phyloP scores from a whole-genome alignment of 2,113 vertebrate species.

The Callionymus lyra region DNA sequence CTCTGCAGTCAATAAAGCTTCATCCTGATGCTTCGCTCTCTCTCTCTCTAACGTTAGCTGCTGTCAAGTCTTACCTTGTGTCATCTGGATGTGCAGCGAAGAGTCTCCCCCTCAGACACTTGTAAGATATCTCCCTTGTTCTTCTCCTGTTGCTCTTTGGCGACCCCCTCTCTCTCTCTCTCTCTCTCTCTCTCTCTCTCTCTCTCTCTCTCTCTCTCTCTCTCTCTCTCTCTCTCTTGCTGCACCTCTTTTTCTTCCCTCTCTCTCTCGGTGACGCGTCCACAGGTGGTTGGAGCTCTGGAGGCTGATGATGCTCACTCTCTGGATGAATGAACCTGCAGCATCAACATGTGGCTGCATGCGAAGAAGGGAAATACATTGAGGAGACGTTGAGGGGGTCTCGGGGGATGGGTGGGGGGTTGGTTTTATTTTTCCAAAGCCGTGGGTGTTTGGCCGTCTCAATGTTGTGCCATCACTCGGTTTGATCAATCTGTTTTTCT shows the following conservation, averaged over 20 bases:
- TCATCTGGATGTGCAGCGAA: constrained; percentile 28
- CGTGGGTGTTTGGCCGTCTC: constrained; percentile 47
- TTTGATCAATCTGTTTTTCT: constrained; percentile 73
- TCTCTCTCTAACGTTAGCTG: too few relatives aligned
- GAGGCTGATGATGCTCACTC: constrained; percentile 26
- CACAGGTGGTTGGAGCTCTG: constrained; percentile 60
- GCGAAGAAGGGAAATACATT: too few relatives aligned
- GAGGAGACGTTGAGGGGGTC: not conserved
- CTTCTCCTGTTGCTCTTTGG: too few relatives aligned
- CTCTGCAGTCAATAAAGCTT: too few relatives aligned
- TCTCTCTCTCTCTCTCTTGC: constrained; percentile 26
- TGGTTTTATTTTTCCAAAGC: constrained; percentile 14
- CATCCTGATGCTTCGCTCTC: too few relatives aligned
- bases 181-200: constrained; percentile 9
- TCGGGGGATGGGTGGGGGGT: constrained; percentile 24
- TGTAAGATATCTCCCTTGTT: constrained; percentile 32
- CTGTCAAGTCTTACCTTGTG: constrained; percentile 62
- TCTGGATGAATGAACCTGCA: too few relatives aligned
- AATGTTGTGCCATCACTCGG: constrained; percentile 60
- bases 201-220: constrained; percentile 25
- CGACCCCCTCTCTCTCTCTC: constrained; percentile 19
- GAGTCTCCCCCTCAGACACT: constrained; percentile 25
- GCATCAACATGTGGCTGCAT: constrained; percentile 67
- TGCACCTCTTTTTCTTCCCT: constrained; percentile 9
- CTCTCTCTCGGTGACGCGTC: constrained; percentile 45